Base-by-base conservation (phyloP, 1,140 invertebrate species). In the Pachyrhynchus sulphureomaculatus region DNA sequence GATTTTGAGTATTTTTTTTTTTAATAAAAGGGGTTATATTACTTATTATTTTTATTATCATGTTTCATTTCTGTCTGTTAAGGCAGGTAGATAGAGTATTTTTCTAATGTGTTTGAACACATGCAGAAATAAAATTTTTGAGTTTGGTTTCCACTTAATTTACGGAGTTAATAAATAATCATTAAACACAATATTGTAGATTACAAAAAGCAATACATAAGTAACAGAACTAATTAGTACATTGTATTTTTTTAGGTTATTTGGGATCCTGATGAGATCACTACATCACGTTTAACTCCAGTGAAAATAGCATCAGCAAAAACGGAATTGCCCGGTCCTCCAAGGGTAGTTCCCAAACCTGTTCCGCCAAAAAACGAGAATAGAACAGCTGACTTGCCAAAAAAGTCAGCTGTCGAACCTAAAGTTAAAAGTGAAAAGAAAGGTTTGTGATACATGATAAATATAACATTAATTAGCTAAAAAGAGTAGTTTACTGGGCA, bases 251-350 rank as follows among this genome's bases (percentile, higher is more conserved):
- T 62, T 8, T 15, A 62, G 59, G 81, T 86, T 12, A 86, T 86
- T 60, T 87, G 84, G 82, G 85, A 87, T 76, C 85, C 85, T 2
- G 84, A 85, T 73, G 84, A 82, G 66, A 80, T 81, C 9, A 23
- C 42, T 18, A 29, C 62, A 2, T 37, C 57, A 10, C 44, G 44
- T 3, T 23, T 13, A 48, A 23, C 13, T 2, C 37, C 9, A 58
- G 15, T 26, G 33, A 57, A 61, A 49, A 33, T 26, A 8, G 17
- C 41, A 6, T 1, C 21, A 26, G 18, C 42, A 13, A 42, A 56
- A 15, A 41, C 26, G 1, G 61, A 63, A 12, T 37, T 41, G 20
- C 20, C 44, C 1, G 20, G 12, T 0, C 18, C 17, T 18, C 15
- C 42, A 8, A 62, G 58, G 41, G 32, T 52, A 47, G 17, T 36